Evolutionary conservation across 2,113 vertebrate genomes (phyloP).

Genomic region (Mesitornis unicolor): DNA sequence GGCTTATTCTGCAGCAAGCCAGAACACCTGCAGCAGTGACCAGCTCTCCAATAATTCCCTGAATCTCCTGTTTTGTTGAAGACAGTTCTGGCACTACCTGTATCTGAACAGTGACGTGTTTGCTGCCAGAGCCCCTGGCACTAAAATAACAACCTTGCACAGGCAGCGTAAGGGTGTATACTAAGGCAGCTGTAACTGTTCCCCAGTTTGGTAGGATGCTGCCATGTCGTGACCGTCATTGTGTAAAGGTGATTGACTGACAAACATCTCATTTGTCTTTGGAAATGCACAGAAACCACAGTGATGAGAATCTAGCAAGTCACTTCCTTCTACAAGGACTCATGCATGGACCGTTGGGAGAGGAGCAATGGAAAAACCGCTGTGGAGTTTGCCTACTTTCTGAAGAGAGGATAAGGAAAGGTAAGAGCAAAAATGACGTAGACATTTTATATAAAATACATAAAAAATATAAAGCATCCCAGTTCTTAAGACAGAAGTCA

Average conservation of each 20-base stretch:
- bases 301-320: not conserved
- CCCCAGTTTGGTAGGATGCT: not conserved
- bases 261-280: not conserved
- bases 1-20: not conserved
- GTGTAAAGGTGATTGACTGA: not conserved
- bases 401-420: not conserved
- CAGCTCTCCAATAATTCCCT: not conserved
- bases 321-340: not conserved
- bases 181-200: not conserved
- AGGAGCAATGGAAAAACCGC: accelerated
- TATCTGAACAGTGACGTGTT: not conserved
- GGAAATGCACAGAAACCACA: not conserved
- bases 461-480: not conserved
- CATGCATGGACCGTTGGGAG: accelerated
- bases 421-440: not conserved
- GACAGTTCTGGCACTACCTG: not conserved
- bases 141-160: accelerated
- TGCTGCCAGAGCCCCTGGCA: not conserved
- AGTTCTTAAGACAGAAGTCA: not conserved
- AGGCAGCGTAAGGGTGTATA: not conserved
- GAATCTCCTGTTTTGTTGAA: not conserved
- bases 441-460: not conserved
- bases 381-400: not conserved
- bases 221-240: accelerated
- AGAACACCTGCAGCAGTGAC: not conserved